Percentiles rank a stretch among this genome's conserved stretches.
phyloP scores from a whole-genome alignment of 2,113 vertebrate species.

The Phyllopteryx taeniolatus region DNA sequence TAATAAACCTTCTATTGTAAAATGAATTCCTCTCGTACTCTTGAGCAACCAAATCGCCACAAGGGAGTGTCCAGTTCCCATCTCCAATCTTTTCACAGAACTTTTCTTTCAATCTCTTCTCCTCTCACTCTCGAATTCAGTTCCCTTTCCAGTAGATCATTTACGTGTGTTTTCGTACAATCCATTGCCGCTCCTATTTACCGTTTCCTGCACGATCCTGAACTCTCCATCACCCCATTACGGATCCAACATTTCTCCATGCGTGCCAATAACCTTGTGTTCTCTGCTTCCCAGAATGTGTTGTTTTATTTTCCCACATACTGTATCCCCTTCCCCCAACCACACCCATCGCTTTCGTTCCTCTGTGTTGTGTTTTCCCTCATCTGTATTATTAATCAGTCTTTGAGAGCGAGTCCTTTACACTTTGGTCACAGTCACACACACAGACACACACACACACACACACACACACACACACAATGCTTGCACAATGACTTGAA shows the following conservation, averaged over 20 bases:
- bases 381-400: slow-evolving; percentile 7
- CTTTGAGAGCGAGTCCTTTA: background rate
- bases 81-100: background rate
- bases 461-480: background rate
- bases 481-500: slow-evolving; percentile 3
- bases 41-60: background rate
- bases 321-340: background rate
- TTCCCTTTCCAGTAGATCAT: slow-evolving; percentile 3
- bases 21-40: background rate
- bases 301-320: background rate
- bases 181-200: background rate
- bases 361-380: background rate
- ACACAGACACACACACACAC: background rate
- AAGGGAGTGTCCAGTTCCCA: background rate
- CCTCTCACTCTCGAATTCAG: background rate
- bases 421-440: background rate
- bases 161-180: background rate
- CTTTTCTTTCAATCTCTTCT: background rate
- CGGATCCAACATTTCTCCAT: slow-evolving; percentile 1
- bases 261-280: background rate
- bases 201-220: slow-evolving; percentile 3
- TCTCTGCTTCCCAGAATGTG: slow-evolving; percentile 3
- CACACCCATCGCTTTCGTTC: background rate
- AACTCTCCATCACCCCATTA: slow-evolving; percentile 11
- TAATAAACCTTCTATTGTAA: background rate